Conservation (phyloP, 2,113 vertebrate species). For the Toxotes jaculatrix region DNA sequence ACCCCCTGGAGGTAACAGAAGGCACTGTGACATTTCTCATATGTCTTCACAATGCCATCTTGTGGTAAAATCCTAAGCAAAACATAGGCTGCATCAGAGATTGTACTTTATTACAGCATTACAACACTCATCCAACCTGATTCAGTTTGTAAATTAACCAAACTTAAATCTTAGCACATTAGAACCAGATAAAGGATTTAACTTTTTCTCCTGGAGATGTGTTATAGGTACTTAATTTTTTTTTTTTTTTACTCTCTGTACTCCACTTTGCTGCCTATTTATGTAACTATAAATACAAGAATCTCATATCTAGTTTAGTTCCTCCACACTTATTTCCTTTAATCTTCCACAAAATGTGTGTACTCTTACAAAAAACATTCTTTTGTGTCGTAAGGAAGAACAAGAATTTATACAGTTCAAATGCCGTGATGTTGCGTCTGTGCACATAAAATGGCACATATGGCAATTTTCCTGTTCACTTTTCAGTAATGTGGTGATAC, state of each 20-base stretch:
- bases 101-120: conserved; percentile 7
- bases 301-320: too few species aligned
- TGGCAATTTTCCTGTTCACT: conserved; percentile 21
- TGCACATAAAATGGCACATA: conserved; percentile 13
- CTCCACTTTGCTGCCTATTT: not conserved
- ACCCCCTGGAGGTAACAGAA: conserved; percentile 4
- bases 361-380: not conserved
- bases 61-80: conserved; percentile 45
- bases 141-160: conserved; percentile 6
- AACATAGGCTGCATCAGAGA: conserved; percentile 5
- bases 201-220: not conserved
- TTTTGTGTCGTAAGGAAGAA: not conserved
- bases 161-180: not conserved
- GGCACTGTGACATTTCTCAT: not conserved
- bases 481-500: conserved; percentile 35
- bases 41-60: conserved; percentile 55
- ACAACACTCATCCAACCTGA: not conserved
- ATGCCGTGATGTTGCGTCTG: not conserved
- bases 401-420: not conserved
- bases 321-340: not conserved
- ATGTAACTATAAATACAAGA: not conserved
- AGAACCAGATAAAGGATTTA: not conserved
- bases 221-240: not conserved
- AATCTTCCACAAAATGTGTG: not conserved
- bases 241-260: not conserved